A percentile compares a stretch with the other conserved stretches of the same genome.
These are phyloP conservation scores for Heteromormyrus szaboi DNA, from an alignment of 2,797 vertebrate species.

Conservation along the genomic window DNA sequence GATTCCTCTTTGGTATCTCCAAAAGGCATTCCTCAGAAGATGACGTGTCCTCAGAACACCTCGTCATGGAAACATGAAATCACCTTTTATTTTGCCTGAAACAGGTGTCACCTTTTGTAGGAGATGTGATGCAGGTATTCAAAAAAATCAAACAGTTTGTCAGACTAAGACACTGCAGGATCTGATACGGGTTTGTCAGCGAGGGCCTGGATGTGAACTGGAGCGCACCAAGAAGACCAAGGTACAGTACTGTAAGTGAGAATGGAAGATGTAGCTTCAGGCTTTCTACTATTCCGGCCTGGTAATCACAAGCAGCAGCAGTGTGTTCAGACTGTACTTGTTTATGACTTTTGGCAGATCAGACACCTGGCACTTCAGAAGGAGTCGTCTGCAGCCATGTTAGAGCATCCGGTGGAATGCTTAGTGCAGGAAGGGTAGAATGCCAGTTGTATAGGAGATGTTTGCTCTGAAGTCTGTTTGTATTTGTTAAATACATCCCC, in stretches of 20 bases:
- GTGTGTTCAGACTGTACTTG: not conserved
- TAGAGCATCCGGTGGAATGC: not conserved
- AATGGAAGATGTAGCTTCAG: not conserved
- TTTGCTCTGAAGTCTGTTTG: not conserved
- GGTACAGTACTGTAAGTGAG: not conserved
- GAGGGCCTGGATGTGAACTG: not conserved
- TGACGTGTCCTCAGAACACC: not conserved
- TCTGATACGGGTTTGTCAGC: not conserved
- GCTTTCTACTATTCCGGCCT: not conserved
- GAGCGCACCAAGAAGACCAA: not conserved
- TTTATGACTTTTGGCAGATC: not conserved
- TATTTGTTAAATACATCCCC: not conserved
- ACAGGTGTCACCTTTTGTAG: not conserved
- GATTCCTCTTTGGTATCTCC: not conserved
- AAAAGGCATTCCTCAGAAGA: slow-evolving; percentile 4
- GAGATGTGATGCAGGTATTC: not conserved
- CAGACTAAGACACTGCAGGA: not conserved
- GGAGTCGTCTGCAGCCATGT: not conserved
- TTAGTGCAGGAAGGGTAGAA: not conserved
- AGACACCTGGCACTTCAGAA: not conserved
- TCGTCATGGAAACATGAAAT: not conserved
- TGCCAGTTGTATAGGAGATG: not conserved
- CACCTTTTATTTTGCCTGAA: not conserved
- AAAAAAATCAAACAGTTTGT: not conserved
- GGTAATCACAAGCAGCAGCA: not conserved